Evolutionary conservation across 2,797 vertebrate species (phyloP).

Genomic region (Rhyacichthys aspro): DNA sequence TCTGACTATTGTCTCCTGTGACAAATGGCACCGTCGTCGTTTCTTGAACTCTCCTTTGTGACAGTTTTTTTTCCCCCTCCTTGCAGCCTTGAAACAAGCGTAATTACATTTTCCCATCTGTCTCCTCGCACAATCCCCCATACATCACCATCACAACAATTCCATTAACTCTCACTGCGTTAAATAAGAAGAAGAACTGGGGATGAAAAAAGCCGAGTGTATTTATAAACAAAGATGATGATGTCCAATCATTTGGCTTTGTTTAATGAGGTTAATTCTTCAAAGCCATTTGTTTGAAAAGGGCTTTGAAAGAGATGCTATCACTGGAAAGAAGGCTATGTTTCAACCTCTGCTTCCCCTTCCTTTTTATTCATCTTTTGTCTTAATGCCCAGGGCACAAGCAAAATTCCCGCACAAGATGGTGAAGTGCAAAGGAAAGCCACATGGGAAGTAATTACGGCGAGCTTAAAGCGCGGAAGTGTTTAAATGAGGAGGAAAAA

Average conservation of each 20-base stretch:
- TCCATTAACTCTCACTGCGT: slow-evolving; percentile 70
- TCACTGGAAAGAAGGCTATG: slow-evolving; percentile 12
- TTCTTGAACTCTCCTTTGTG: slow-evolving; percentile 72
- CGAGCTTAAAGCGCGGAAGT: slow-evolving; percentile 41
- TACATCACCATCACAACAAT: slow-evolving; percentile 79
- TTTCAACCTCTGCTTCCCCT: slow-evolving; percentile 27
- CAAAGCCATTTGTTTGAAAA: slow-evolving; percentile 57
- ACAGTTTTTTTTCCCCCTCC: slow-evolving; percentile 50
- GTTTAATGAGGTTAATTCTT: slow-evolving; percentile 66
- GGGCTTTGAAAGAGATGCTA: slow-evolving; percentile 47
- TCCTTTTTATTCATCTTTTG: slow-evolving; percentile 19
- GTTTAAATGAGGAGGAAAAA: slow-evolving; percentile 43
- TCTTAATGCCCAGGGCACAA: slow-evolving; percentile 61
- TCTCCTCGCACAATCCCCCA: slow-evolving; percentile 61
- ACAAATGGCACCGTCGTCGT: slow-evolving; percentile 70
- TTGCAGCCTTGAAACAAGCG: slow-evolving; percentile 62
- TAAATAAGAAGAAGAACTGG: slow-evolving; percentile 42
- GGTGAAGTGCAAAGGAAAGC: slow-evolving; percentile 43
- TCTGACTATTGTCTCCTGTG: slow-evolving; percentile 63
- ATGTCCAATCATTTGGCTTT: slow-evolving; percentile 36
- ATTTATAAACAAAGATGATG: slow-evolving; percentile 66
- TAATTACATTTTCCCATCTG: slow-evolving; percentile 80
- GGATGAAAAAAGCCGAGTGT: slow-evolving; percentile 11
- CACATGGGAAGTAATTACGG: slow-evolving; percentile 72
- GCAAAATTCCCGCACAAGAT: slow-evolving; percentile 50